Conservation (phyloP, 2,113 vertebrate genomes). For the Carassius carassius region DNA sequence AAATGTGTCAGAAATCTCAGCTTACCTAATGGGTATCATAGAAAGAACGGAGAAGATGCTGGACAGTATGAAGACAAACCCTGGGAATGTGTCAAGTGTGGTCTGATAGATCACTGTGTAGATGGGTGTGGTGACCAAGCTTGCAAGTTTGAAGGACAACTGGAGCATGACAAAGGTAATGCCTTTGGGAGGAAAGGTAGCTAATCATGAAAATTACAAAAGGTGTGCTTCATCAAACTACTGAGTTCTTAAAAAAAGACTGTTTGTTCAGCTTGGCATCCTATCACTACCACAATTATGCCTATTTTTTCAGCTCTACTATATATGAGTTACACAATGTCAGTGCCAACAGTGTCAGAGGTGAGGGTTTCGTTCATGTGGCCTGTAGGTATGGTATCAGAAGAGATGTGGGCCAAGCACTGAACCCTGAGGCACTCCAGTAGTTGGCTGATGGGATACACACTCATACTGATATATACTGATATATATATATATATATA, state of each 20-base stretch:
- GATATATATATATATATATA: too few species aligned
- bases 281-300: not conserved
- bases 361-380: not conserved
- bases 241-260: not conserved
- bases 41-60: conserved; percentile 79
- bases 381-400: not conserved
- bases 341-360: not conserved
- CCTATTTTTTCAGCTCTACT: not conserved
- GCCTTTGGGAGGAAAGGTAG: conserved; percentile 10
- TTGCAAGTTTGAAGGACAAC: conserved; percentile 78
- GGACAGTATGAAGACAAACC: conserved; percentile 85
- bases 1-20: not conserved
- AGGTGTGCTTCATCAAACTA: not conserved
- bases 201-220: not conserved
- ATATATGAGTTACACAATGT: not conserved
- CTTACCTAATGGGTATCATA: conserved; percentile 87
- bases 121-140: conserved; percentile 81
- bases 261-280: not conserved
- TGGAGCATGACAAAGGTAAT: conserved; percentile 81
- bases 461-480: too few species aligned
- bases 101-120: conserved; percentile 89
- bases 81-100: conserved; percentile 80
- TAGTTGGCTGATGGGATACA: too few species aligned
- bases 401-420: not conserved
- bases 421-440: not conserved